Evolutionary conservation across 2,888 invertebrate species (phyloP).

Genomic region (Cerceris ruficornis): DNA sequence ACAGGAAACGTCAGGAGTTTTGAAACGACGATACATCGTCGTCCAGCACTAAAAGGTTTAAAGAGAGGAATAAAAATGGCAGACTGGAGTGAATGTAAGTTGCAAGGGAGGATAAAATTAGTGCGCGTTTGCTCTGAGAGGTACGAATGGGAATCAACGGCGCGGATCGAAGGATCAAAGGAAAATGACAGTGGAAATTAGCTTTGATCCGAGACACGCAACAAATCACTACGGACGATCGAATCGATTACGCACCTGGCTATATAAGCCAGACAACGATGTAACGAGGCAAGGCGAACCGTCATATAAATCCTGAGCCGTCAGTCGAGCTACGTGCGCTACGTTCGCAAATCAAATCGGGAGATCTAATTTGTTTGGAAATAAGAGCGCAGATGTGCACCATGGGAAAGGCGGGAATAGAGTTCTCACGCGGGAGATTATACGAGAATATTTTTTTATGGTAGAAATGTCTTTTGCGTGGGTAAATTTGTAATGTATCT

Average conservation of each 20-base stretch:
- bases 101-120: too few relatives aligned
- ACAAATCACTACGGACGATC: conserved; percentile 49
- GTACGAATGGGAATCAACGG: background rate
- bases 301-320: conserved; percentile 48
- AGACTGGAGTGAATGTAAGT: too few relatives aligned
- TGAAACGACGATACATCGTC: too few relatives aligned
- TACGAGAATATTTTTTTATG: conserved; percentile 10
- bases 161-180: conserved; percentile 15
- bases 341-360: conserved; percentile 37
- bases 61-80: too few relatives aligned
- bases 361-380: conserved; percentile 59
- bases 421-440: conserved; percentile 22
- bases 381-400: conserved; percentile 33
- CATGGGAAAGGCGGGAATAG: conserved; percentile 45
- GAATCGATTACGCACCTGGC: conserved; percentile 51
- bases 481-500: background rate
- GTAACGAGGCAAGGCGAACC: conserved; percentile 40
- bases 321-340: conserved; percentile 11
- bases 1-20: too few relatives aligned
- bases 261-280: conserved; percentile 22
- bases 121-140: too few relatives aligned
- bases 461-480: background rate
- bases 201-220: conserved; percentile 30
- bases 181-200: conserved; percentile 34
- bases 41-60: too few relatives aligned